Conservation (phyloP, 2,113 vertebrate genomes). For the Heliornis fulica region DNA sequence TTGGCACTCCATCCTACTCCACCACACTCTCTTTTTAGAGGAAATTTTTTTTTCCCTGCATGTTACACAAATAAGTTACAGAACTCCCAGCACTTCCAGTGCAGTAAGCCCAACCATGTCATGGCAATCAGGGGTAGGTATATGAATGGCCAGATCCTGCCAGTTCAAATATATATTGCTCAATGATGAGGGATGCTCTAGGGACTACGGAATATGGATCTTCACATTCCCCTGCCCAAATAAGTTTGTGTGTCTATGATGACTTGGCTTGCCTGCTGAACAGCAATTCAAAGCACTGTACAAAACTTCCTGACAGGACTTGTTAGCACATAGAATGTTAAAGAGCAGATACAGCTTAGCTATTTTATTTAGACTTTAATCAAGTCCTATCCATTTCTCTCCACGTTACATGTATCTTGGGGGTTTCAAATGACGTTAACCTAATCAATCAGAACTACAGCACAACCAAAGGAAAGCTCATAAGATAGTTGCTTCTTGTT, state of each 20-base stretch:
- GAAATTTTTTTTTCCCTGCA: neutral
- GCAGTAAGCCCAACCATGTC: neutral
- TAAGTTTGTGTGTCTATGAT: neutral
- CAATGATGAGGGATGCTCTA: neutral
- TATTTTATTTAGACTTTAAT: neutral
- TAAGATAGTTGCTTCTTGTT: neutral
- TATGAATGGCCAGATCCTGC: neutral
- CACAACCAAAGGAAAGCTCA: neutral
- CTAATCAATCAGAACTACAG: neutral
- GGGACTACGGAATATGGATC: neutral
- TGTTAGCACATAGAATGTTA: neutral
- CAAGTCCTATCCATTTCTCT: neutral
- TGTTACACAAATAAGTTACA: neutral
- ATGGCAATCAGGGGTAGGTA: neutral
- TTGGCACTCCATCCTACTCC: too few relatives aligned
- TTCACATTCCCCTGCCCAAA: neutral
- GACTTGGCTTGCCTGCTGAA: neutral
- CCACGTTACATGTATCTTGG: neutral
- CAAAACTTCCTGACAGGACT: neutral
- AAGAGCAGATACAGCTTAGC: neutral
- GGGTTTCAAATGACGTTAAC: neutral
- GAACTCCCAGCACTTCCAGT: neutral
- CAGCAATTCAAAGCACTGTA: neutral
- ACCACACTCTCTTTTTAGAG: neutral
- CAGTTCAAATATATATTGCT: neutral